Percentiles rank a stretch among this genome's conserved stretches.
phyloP scores from a whole-genome alignment of 2,888 invertebrate genomes.

The Caradrina clavipalpis region DNA sequence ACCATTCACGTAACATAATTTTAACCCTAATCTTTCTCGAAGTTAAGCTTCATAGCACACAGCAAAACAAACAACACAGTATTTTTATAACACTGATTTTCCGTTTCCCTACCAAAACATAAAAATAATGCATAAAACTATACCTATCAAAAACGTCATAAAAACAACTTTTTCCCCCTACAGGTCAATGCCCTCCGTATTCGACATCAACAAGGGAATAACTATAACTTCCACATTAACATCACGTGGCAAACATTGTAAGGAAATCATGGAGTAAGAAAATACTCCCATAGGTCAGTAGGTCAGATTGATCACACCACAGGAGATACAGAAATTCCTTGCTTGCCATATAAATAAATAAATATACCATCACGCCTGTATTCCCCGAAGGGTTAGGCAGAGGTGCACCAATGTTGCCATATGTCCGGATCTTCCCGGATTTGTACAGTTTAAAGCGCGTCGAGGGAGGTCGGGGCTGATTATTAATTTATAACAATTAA shows the following conservation, averaged over 20 bases:
- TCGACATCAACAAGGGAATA: conserved; percentile 40
- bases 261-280: conserved; percentile 34
- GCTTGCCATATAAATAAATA: too few species aligned
- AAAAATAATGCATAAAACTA: conserved; percentile 22
- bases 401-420: too few species aligned
- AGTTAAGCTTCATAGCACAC: not conserved
- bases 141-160: conserved; percentile 14
- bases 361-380: too few species aligned
- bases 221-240: conserved; percentile 31
- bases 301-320: conserved; percentile 29
- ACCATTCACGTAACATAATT: too few species aligned
- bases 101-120: not conserved
- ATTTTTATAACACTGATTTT: not conserved
- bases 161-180: conserved; percentile 12
- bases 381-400: too few species aligned
- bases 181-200: conserved; percentile 8
- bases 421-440: too few species aligned
- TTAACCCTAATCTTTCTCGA: too few species aligned
- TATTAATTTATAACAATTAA: too few species aligned
- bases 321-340: conserved; percentile 21
- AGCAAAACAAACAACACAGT: not conserved
- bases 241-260: conserved; percentile 28
- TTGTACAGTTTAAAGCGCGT: too few species aligned
- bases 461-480: too few species aligned
- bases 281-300: conserved; percentile 52